These are phyloP conservation scores for Micromys minutus DNA, from an alignment of 2,113 vertebrate species.

Conservation along the genomic window DNA sequence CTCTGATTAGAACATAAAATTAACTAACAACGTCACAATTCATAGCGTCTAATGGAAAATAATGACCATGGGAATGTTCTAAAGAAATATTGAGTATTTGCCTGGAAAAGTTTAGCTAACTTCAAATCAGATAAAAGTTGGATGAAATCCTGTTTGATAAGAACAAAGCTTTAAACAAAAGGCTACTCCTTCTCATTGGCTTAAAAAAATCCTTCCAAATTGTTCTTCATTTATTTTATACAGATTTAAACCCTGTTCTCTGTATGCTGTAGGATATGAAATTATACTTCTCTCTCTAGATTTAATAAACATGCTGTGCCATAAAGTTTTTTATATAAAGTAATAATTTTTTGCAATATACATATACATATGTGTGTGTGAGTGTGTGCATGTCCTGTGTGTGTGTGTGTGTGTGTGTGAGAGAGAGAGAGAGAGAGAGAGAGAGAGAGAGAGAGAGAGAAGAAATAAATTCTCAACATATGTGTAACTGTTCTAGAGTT, in stretches of 20 bases:
- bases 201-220: slow-evolving; percentile 62
- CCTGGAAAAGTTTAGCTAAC: slow-evolving; percentile 15
- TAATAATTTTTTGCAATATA: background rate
- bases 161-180: slow-evolving; percentile 1
- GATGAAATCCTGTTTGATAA: background rate
- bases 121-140: slow-evolving; percentile 31
- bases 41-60: slow-evolving; percentile 17
- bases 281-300: background rate
- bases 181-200: background rate
- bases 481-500: slow-evolving; percentile 81
- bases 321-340: slow-evolving; percentile 56
- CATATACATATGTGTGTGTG: too few species aligned
- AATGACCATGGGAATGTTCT: background rate
- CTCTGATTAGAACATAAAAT: slow-evolving; percentile 52
- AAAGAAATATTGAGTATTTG: background rate
- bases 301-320: slow-evolving; percentile 47
- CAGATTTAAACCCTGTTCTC: slow-evolving; percentile 9
- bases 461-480: slow-evolving; percentile 59
- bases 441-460: too few species aligned
- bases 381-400: background rate
- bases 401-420: slow-evolving; percentile 28
- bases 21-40: slow-evolving; percentile 26
- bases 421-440: too few species aligned
- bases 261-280: slow-evolving; percentile 40
- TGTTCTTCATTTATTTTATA: slow-evolving; percentile 29